Conservation (phyloP, 2,797 vertebrate genomes). For the Megalops cyprinoides region DNA sequence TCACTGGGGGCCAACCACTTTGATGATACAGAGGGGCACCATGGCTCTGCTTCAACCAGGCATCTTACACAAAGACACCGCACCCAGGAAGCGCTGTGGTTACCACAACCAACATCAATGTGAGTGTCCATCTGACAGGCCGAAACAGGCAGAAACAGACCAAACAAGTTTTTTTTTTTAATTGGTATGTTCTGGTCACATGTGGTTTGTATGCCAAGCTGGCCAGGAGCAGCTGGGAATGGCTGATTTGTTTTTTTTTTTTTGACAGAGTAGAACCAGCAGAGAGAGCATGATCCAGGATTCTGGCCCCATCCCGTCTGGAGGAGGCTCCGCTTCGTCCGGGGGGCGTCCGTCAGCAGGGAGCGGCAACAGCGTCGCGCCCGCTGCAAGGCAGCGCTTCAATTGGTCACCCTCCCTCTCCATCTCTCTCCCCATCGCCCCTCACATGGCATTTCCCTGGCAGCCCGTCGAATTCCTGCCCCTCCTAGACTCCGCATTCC, state of each 20-base stretch:
- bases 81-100: neutral
- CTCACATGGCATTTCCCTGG: slow-evolving; percentile 79
- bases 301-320: neutral
- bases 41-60: slow-evolving; percentile 66
- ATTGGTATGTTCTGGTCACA: neutral
- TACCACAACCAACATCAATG: neutral
- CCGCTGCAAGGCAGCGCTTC: slow-evolving; percentile 66
- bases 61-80: neutral
- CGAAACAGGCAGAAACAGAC: neutral
- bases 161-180: neutral
- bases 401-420: slow-evolving; percentile 58
- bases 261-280: neutral
- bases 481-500: slow-evolving; percentile 71
- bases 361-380: slow-evolving; percentile 49
- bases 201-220: neutral
- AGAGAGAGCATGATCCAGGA: neutral
- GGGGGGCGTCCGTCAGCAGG: slow-evolving; percentile 57
- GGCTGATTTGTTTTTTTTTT: slow-evolving; percentile 2
- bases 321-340: neutral
- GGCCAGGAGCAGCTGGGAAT: neutral
- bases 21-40: slow-evolving; percentile 81
- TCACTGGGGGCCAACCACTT: slow-evolving; percentile 74
- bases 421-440: slow-evolving; percentile 59
- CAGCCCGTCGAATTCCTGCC: slow-evolving; percentile 74
- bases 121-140: neutral